phyloP scores from a whole-genome alignment of 1,140 invertebrate genomes.

The Bathynomus jamesi region DNA sequence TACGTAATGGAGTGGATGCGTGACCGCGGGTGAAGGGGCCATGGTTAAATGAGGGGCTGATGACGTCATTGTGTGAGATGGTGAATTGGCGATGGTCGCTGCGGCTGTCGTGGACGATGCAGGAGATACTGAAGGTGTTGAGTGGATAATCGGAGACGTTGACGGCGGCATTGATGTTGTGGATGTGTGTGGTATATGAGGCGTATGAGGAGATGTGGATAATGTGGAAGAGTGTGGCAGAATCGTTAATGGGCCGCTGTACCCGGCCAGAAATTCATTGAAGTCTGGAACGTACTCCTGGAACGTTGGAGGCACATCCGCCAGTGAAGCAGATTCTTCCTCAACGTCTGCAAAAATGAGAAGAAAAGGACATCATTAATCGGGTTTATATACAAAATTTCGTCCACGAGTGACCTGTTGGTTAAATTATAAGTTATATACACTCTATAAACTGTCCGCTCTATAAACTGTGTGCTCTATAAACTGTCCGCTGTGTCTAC shows the following conservation, averaged over 20 bases:
- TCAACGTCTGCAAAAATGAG: slow-evolving; percentile 56
- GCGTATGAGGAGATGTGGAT: slow-evolving; percentile 5
- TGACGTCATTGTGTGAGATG: slow-evolving; percentile 35
- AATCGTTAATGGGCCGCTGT: slow-evolving; percentile 38
- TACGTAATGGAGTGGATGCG: slow-evolving; percentile 46
- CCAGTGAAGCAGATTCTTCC: slow-evolving; percentile 54
- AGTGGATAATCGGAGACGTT: slow-evolving; percentile 10
- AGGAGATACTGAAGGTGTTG: slow-evolving; percentile 25
- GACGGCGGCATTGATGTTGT: slow-evolving; percentile 9
- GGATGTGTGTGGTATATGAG: slow-evolving; percentile 2
- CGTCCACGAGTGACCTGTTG: no score
- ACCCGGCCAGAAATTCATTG: slow-evolving; percentile 56
- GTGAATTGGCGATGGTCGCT: slow-evolving; percentile 30
- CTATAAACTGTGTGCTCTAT: no score
- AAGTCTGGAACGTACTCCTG: slow-evolving; percentile 72
- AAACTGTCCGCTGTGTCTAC: no score
- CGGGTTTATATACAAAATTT: no score
- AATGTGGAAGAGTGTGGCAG: slow-evolving; percentile 14
- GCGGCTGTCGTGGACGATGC: slow-evolving; percentile 37
- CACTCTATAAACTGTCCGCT: no score
- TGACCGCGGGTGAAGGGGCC: slow-evolving; percentile 49
- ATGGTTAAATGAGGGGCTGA: slow-evolving; percentile 38
- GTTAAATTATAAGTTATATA: no score
- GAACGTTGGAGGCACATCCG: slow-evolving; percentile 57
- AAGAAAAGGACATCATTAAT: slow-evolving; percentile 12